Evolutionary conservation across 2,113 vertebrate species (phyloP), one percentile per base, ranked within the genome.

Genomic region (Acinonyx jubatus): DNA sequence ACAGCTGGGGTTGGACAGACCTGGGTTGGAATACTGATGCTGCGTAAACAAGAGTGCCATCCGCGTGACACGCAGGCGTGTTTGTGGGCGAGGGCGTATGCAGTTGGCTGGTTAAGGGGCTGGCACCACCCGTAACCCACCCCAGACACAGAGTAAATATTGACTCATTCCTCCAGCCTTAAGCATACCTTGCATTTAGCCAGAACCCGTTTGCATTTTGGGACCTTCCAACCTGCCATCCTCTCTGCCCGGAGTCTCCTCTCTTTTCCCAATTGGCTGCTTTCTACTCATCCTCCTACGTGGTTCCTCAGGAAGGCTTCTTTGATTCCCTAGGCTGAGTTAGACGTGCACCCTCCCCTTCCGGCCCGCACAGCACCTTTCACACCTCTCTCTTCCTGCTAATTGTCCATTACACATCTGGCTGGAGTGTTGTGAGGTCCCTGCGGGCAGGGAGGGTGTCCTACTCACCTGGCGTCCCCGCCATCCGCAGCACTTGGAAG

Each of bases 51-150:
- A 21, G 14, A 15, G 8, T 13, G 3, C 9, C 12, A 31, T 3
- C 1, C 13, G 2, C 25, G 0, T 3, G 48, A 3, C 0, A 1
- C 0, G 12, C 11, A 3, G 29, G 38, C 15, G 11, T 2, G 5
- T 31, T 25, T 0, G 0, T 2, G 19, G 19, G 41, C 12, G 1
- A 0, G 29, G 0, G 23, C 0, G 0, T 7, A 0, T 0, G 15
- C 27, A 7, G 15, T 19, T 10, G 71, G 27, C 16, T 85, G 69
- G 27, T 38, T 10, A 21, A 93, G 68, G 63, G 50, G 8, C 31
- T n/a, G 16, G n/a, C 11, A 5, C 7, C 4, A 1, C 3, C n/a
- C 55, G 10, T 61, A 25, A 3, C 55, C 29, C 29, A 29, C 48
- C 27, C 9, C 76, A 0, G 0, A 16, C 25, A 38, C 55, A 29